These are phyloP conservation scores for Anthophora plumipes DNA, from an alignment of 2,888 invertebrate genomes.

Conservation along the genomic window DNA sequence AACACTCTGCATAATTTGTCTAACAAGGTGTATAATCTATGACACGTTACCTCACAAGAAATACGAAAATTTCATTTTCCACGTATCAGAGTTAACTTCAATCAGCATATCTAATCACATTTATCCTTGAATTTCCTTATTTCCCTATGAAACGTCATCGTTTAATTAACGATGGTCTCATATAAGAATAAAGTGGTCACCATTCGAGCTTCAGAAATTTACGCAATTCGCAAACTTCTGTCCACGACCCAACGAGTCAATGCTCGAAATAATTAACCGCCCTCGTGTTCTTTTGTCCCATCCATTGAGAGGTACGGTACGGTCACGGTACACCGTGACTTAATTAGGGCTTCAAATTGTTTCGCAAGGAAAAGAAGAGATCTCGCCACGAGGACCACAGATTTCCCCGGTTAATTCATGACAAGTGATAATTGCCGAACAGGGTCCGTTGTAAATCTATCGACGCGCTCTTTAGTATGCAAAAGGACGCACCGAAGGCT, in stretches of 20 bases:
- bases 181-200: not conserved
- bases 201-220: not conserved
- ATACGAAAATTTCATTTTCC: not conserved
- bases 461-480: slow-evolving; percentile 43
- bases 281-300: slow-evolving; percentile 22
- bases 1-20: no score
- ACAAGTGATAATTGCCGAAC: slow-evolving; percentile 56
- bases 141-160: not conserved
- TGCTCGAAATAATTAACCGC: slow-evolving; percentile 33
- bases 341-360: slow-evolving; percentile 44
- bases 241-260: not conserved
- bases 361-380: not conserved
- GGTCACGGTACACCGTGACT: slow-evolving; percentile 12
- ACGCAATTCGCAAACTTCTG: not conserved
- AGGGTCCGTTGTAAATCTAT: slow-evolving; percentile 53
- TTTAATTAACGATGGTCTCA: not conserved
- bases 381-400: slow-evolving; percentile 2
- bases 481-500: slow-evolving; percentile 26
- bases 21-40: no score
- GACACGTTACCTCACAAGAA: no score
- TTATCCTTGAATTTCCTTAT: not conserved
- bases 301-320: not conserved
- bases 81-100: not conserved
- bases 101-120: not conserved
- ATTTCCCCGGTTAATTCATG: slow-evolving; percentile 47